Conservation (phyloP, 1,140 invertebrate species). For the Drosophila kepulauana region DNA sequence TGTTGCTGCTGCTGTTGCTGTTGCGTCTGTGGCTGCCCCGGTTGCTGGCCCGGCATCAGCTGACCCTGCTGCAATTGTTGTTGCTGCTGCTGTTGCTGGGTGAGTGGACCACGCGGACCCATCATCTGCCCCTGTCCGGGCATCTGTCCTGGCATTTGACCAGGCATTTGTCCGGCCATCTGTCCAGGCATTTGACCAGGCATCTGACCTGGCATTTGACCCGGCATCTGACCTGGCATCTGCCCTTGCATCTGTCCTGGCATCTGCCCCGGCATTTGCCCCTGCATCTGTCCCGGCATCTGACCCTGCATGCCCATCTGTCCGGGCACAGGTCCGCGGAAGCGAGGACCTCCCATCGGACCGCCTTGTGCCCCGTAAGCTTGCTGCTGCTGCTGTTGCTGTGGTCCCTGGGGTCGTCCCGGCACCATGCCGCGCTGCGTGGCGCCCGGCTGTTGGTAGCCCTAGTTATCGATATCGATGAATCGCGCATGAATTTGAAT, state of each 20-base stretch:
- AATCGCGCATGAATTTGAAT: conserved; percentile 72
- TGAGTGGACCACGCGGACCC: conserved; percentile 39
- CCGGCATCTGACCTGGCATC: conserved; percentile 61
- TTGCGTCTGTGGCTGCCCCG: conserved; percentile 66
- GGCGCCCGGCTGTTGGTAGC: conserved; percentile 81
- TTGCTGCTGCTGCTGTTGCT: conserved; percentile 82
- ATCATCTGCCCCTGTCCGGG: conserved; percentile 47
- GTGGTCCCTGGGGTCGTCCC: conserved; percentile 68
- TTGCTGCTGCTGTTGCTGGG: conserved; percentile 29
- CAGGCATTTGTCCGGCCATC: conserved; percentile 62
- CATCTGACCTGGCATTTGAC: conserved; percentile 62
- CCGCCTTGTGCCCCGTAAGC: conserved; percentile 73
- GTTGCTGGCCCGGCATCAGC: conserved; percentile 53
- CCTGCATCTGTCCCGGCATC: conserved; percentile 48
- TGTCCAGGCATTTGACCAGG: conserved; percentile 45
- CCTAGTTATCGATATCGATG: conserved; percentile 59
- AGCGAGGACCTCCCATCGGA: conserved; percentile 64
- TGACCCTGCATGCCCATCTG: conserved; percentile 61
- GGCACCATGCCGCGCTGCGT: conserved; percentile 83
- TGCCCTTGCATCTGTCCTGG: conserved; percentile 48
- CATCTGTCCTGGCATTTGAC: conserved; percentile 63
- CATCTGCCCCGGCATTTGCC: conserved; percentile 49
- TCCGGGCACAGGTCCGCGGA: conserved; percentile 74
- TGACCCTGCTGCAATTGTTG: conserved; percentile 51
- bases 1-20: conserved; percentile 46